Percentiles rank a stretch among this genome's conserved stretches.
phyloP scores from a whole-genome alignment of 1,140 invertebrate species.

The Drosophila auraria region DNA sequence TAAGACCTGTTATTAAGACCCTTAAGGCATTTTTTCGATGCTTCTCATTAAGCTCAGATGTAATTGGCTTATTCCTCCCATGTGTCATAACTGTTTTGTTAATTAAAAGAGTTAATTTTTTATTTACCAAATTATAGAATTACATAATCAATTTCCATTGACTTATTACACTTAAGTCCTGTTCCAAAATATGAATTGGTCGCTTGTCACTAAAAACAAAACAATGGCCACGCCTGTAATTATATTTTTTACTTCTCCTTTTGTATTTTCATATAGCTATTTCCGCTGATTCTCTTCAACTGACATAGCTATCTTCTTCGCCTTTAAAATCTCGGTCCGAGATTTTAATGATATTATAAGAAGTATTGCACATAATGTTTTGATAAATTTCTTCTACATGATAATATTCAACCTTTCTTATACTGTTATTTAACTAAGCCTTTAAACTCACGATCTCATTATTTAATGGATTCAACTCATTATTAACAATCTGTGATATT shows the following conservation, averaged over 20 bases:
- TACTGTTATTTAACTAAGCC: neutral
- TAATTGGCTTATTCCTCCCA: constrained; percentile 9
- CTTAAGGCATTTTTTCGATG: constrained; percentile 8
- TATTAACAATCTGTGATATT: too few relatives aligned
- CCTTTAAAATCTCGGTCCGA: neutral
- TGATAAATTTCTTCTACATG: neutral
- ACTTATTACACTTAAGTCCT: too few relatives aligned
- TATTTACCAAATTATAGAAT: too few relatives aligned
- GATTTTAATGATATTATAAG: neutral
- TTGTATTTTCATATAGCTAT: too few relatives aligned
- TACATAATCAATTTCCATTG: too few relatives aligned
- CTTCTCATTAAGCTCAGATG: constrained; percentile 12
- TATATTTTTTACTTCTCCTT: too few relatives aligned
- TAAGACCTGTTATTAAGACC: constrained; percentile 19
- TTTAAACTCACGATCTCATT: too few relatives aligned
- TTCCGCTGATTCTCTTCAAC: too few relatives aligned
- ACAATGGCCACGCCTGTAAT: too few relatives aligned
- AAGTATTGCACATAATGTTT: neutral
- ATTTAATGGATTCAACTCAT: too few relatives aligned
- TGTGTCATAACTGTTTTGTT: constrained; percentile 34
- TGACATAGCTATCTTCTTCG: neutral
- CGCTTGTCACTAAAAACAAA: too few relatives aligned
- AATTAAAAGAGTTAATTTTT: neutral
- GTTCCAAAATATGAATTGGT: too few relatives aligned
- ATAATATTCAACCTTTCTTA: neutral